These are phyloP conservation scores for Phaenicophaeus curvirostris DNA, from an alignment of 2,797 vertebrate species.

Conservation along the genomic window DNA sequence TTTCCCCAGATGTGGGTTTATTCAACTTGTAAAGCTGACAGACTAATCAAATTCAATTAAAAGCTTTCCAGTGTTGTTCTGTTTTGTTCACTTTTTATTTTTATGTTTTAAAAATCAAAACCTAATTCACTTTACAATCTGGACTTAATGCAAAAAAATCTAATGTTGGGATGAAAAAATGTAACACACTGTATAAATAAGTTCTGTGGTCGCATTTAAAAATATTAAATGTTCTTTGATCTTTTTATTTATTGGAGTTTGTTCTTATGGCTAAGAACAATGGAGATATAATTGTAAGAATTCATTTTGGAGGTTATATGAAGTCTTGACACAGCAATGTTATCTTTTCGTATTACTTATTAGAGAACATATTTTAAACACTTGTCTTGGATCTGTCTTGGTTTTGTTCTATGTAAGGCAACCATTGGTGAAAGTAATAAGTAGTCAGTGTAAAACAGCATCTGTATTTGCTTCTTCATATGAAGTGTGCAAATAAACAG, in stretches of 20 bases:
- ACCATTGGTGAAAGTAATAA: neutral
- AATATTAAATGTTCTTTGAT: conserved; percentile 41
- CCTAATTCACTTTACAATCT: conserved; percentile 20
- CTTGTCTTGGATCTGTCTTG: neutral
- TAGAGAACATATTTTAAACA: neutral
- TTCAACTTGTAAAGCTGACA: neutral
- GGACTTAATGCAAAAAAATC: conserved; percentile 40
- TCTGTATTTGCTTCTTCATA: neutral
- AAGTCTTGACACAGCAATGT: neutral
- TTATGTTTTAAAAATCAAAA: conserved; percentile 6
- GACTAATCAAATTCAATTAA: neutral
- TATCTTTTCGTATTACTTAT: conserved; percentile 1
- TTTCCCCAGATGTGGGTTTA: conserved; percentile 18
- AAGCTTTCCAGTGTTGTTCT: neutral
- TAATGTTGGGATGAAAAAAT: conserved; percentile 27
- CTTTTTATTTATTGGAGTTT: conserved; percentile 45
- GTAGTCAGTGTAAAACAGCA: neutral
- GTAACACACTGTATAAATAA: conserved; percentile 16
- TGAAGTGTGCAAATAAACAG: neutral
- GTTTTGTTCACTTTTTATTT: conserved; percentile 21
- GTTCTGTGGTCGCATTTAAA: conserved; percentile 28
- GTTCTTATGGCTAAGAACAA: conserved; percentile 27
- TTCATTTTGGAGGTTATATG: neutral
- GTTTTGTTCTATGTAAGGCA: neutral
- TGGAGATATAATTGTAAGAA: neutral